These are phyloP conservation scores for Sibirionetta formosa DNA, from an alignment of 2,797 vertebrate genomes.

Conservation along the genomic window DNA sequence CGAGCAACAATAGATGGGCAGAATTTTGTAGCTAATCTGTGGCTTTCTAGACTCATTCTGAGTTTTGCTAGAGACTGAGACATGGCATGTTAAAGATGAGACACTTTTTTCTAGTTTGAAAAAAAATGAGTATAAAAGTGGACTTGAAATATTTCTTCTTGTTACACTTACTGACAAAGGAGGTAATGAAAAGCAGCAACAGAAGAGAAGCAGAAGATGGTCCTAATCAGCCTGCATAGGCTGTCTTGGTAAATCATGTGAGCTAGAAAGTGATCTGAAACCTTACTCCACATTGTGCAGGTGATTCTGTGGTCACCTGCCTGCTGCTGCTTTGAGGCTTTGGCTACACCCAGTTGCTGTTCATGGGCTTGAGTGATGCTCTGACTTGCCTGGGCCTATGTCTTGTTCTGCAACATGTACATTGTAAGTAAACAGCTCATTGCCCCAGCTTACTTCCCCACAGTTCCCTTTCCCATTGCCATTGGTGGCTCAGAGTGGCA, in stretches of 20 bases:
- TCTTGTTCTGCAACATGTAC: not conserved
- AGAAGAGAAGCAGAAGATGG: not conserved
- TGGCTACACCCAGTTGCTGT: not conserved
- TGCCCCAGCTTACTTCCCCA: not conserved
- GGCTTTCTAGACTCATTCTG: not conserved
- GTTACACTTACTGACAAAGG: not conserved
- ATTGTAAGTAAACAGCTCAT: not conserved
- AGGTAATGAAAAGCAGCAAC: not conserved
- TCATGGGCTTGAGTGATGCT: not conserved
- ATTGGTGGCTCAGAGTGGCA: not conserved
- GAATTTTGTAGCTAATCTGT: not conserved
- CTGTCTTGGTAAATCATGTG: not conserved
- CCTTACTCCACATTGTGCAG: not conserved
- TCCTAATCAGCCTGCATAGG: not conserved
- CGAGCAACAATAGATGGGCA: not conserved
- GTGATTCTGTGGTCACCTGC: not conserved
- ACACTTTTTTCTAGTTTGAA: not conserved
- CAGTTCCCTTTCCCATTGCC: not conserved
- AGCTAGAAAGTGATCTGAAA: not conserved
- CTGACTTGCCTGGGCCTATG: constrained; percentile 51
- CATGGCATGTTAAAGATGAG: not conserved
- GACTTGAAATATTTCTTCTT: not conserved
- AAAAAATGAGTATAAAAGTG: not conserved
- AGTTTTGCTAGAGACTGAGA: not conserved
- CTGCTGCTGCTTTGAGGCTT: not conserved